Evolutionary conservation across 1,140 invertebrate genomes (phyloP), one percentile per base, ranked within the genome.

Genomic region (Apis laboriosa): DNA sequence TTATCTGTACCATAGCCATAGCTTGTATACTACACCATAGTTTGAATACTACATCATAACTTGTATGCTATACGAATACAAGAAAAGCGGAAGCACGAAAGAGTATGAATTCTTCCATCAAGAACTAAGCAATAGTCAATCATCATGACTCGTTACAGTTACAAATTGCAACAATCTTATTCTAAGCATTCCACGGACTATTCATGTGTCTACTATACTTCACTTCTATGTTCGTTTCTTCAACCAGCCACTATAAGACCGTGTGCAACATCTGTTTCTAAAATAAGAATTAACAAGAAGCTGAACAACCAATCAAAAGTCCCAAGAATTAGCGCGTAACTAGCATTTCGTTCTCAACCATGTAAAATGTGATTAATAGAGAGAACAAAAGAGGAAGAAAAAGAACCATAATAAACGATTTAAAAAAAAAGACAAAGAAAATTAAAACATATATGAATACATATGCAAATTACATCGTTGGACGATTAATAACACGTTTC

Each of bases 221-320:
- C 9, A 24, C 21, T 11, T 24, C 17, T 2, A 28, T 21, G 21
- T 49, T 28, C 15, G 0, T 58, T 24, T 24, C 11, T 43, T 24
- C 9, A 19, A 11, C 17, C n/a, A 24, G 21, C 11, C 17, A 21
- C 12, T 15, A 7, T 7, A 17, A 11, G 56, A 51, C 15, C 58
- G 49, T 15, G 13, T 15, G 12, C 49, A 73, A 80, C 58, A 24
- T 4, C 8, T 28, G 66, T 21, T 28, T 17, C 68, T 73, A 64
- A 80, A 80, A 80, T 80, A 80, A 80, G 58, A 73, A 63, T 73
- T 43, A 61, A 17, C 12, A 13, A 61, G 13, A 63, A 34, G 77
- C 19, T 13, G 34, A 61, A 9, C 17, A 43, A 12, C 13, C 11
- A n/a, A 17, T 17, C 43, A 71, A 72, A 72, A 53, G 0, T 19